Evolutionary conservation across 1,140 invertebrate genomes (phyloP).

Genomic region (Neodiprion virginianus): DNA sequence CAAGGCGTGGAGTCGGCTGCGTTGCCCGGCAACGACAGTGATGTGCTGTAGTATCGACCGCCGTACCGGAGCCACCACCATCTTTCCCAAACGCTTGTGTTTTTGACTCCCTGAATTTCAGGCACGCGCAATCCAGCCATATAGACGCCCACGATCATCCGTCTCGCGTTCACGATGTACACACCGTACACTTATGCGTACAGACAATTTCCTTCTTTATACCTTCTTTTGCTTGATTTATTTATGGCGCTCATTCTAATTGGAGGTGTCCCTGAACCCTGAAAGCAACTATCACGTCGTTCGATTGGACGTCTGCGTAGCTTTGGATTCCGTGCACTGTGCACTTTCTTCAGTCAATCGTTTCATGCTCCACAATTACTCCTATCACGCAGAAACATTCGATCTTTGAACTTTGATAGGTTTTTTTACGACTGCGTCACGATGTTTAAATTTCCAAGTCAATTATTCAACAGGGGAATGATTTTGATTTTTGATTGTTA

Average conservation of each 20-base stretch:
- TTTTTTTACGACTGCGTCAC: too few species aligned
- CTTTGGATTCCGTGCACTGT: too few species aligned
- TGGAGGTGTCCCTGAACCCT: neutral
- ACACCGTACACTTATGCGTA: neutral
- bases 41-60: slow-evolving; percentile 1
- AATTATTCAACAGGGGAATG: too few species aligned
- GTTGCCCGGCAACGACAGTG: neutral
- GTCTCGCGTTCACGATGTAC: neutral
- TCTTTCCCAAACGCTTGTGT: neutral
- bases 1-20: neutral
- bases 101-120: neutral
- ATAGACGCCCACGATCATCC: neutral
- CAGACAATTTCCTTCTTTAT: neutral
- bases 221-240: neutral
- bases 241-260: neutral
- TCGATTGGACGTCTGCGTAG: too few species aligned
- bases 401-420: too few species aligned
- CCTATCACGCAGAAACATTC: too few species aligned
- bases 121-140: neutral
- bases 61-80: neutral
- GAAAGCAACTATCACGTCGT: neutral
- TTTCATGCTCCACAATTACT: too few species aligned
- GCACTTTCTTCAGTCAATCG: too few species aligned
- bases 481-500: too few species aligned
- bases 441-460: too few species aligned